A percentile compares a stretch with the other conserved stretches of the same genome.
These are phyloP conservation scores for Labeo catla DNA, from an alignment of 2,113 vertebrate species.

Conservation along the genomic window DNA sequence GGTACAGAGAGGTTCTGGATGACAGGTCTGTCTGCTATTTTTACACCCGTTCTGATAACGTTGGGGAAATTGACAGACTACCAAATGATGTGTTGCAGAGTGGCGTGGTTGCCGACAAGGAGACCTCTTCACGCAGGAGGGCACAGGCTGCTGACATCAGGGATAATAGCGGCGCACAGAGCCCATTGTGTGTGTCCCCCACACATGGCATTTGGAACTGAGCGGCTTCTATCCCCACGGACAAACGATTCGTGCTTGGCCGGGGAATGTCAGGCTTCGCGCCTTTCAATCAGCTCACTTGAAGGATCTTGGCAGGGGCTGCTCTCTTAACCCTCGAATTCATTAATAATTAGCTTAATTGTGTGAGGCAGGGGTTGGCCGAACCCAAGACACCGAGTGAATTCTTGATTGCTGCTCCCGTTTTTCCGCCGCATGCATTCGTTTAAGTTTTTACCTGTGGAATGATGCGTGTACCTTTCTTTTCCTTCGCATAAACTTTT, in stretches of 20 bases:
- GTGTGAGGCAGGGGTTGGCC: constrained; percentile 43
- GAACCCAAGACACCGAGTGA: constrained; percentile 36
- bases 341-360: constrained; percentile 72
- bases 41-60: constrained; percentile 75
- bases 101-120: constrained; percentile 74
- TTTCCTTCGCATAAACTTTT: neutral
- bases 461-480: neutral
- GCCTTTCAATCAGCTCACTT: constrained; percentile 67
- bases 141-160: constrained; percentile 75
- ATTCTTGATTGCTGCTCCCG: constrained; percentile 34
- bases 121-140: constrained; percentile 76
- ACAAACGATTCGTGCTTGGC: constrained; percentile 75
- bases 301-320: constrained; percentile 65
- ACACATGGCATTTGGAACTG: constrained; percentile 74
- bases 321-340: constrained; percentile 68
- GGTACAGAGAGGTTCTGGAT: constrained; percentile 41
- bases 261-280: constrained; percentile 70
- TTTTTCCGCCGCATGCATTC: neutral
- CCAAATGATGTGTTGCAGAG: constrained; percentile 79
- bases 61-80: constrained; percentile 75
- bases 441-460: neutral
- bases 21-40: constrained; percentile 67
- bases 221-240: constrained; percentile 66
- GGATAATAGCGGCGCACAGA: constrained; percentile 74
- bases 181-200: constrained; percentile 75